Conservation (phyloP, 2,113 vertebrate genomes). For the Phylloscopus trochiloides region DNA sequence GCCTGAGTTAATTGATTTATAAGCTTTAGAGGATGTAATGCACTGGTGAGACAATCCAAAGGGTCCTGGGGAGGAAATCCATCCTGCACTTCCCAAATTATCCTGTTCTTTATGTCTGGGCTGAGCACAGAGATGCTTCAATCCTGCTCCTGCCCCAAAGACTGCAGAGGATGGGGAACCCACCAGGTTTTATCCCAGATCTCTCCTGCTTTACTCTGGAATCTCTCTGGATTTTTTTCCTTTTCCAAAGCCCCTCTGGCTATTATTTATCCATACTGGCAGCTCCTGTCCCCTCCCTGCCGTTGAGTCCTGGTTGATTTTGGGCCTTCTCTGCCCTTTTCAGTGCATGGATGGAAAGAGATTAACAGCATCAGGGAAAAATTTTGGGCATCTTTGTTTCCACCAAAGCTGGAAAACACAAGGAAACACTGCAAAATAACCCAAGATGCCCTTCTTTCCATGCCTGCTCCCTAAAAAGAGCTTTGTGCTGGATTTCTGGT, state of each 20-base stretch:
- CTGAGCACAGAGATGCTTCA: not conserved
- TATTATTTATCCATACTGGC: conserved; percentile 25
- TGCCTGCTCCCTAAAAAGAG: not conserved
- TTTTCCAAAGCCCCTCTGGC: conserved; percentile 72
- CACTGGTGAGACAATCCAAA: not conserved
- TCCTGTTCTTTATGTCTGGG: not conserved
- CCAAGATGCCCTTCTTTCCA: not conserved
- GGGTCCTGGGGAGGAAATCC: not conserved
- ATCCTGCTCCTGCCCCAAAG: not conserved
- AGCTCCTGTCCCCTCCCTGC: conserved; percentile 18
- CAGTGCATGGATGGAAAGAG: not conserved
- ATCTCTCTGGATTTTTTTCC: not conserved
- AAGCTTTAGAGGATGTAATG: conserved; percentile 9
- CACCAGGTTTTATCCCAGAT: not conserved
- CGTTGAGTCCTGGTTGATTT: not conserved
- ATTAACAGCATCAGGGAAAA: not conserved
- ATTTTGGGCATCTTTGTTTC: not conserved
- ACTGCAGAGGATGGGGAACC: not conserved
- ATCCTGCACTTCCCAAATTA: not conserved
- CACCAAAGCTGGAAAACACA: not conserved
- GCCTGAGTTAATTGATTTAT: conserved; percentile 16
- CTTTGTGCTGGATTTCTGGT: not conserved
- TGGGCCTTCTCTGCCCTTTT: not conserved
- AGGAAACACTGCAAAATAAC: not conserved
- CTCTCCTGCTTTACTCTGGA: not conserved